These are phyloP conservation scores for Drosophila nikananu DNA, from an alignment of 1,140 invertebrate species.

Conservation along the genomic window DNA sequence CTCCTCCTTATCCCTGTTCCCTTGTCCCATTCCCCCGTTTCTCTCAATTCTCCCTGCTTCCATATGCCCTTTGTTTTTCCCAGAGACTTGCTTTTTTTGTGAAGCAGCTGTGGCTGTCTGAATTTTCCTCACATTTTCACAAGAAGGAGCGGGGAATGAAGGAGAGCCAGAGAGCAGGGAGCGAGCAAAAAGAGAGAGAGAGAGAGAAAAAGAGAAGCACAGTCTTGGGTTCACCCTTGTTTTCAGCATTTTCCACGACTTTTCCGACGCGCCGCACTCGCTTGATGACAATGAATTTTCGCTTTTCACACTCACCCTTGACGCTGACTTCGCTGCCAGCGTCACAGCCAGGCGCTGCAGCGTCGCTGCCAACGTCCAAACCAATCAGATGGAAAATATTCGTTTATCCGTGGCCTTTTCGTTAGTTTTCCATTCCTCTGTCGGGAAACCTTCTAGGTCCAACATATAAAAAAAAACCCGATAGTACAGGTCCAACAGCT, in stretches of 20 bases:
- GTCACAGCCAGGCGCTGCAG: not conserved
- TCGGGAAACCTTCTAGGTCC: slow-evolving; percentile 27
- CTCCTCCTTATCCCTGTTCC: not conserved
- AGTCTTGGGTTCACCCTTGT: slow-evolving; percentile 42
- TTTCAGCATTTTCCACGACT: slow-evolving; percentile 49
- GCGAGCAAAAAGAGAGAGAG: not conserved
- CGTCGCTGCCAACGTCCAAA: slow-evolving; percentile 28
- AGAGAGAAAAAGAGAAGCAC: not conserved
- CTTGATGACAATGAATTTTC: slow-evolving; percentile 57
- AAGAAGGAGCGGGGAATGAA: slow-evolving; percentile 14
- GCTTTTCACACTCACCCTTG: slow-evolving; percentile 45
- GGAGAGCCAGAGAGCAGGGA: not conserved
- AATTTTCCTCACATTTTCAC: slow-evolving; percentile 49
- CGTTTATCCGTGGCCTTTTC: slow-evolving; percentile 54
- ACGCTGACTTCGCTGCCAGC: slow-evolving; percentile 6
- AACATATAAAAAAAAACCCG: not conserved
- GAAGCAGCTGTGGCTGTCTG: slow-evolving; percentile 44
- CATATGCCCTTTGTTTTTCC: slow-evolving; percentile 22
- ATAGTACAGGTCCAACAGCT: slow-evolving; percentile 48
- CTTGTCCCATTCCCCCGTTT: not conserved
- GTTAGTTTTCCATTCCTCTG: slow-evolving; percentile 13
- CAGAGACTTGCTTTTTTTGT: slow-evolving; percentile 18
- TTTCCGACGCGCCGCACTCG: slow-evolving; percentile 35
- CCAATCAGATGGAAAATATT: slow-evolving; percentile 75
- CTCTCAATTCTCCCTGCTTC: not conserved